phyloP scores from a whole-genome alignment of 2,888 invertebrate genomes.

The Drosophila gaucha region DNA sequence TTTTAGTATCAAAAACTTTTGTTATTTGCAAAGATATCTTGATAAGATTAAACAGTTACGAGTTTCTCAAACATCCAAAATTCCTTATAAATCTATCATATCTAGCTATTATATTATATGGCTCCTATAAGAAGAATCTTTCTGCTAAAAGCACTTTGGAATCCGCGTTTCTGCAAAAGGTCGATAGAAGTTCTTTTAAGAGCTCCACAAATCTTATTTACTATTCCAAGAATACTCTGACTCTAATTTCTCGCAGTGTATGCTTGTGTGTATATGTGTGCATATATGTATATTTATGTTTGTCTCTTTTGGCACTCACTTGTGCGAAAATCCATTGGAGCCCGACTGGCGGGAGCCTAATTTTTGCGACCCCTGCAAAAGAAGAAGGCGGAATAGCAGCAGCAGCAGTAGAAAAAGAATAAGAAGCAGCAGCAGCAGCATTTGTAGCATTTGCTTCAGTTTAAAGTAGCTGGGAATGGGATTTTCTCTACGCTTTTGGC shows the following conservation, averaged over 20 bases:
- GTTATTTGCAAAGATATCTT: no score
- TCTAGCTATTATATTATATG: no score
- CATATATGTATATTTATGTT: slow-evolving; percentile 21
- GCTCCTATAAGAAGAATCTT: no score
- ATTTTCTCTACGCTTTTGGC: slow-evolving; percentile 45
- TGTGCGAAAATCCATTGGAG: slow-evolving; percentile 84
- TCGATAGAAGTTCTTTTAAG: no score
- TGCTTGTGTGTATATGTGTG: not conserved
- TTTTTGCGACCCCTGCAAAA: slow-evolving; percentile 33
- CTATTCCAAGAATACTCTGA: no score
- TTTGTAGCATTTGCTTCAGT: slow-evolving; percentile 7
- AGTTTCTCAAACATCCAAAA: no score
- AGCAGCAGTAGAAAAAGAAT: not conserved
- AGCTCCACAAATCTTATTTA: no score
- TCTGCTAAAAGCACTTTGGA: no score
- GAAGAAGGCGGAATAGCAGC: not conserved
- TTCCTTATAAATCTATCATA: no score
- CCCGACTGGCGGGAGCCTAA: slow-evolving; percentile 87
- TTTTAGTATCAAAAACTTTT: no score
- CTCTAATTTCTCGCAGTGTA: slow-evolving; percentile 6
- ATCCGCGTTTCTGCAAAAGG: no score
- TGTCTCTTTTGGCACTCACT: slow-evolving; percentile 78
- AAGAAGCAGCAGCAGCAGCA: not conserved
- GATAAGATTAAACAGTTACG: no score
- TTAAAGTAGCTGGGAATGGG: slow-evolving; percentile 31